Base-by-base conservation (phyloP, 2,797 vertebrate genomes). In the Taenioides sp. region DNA sequence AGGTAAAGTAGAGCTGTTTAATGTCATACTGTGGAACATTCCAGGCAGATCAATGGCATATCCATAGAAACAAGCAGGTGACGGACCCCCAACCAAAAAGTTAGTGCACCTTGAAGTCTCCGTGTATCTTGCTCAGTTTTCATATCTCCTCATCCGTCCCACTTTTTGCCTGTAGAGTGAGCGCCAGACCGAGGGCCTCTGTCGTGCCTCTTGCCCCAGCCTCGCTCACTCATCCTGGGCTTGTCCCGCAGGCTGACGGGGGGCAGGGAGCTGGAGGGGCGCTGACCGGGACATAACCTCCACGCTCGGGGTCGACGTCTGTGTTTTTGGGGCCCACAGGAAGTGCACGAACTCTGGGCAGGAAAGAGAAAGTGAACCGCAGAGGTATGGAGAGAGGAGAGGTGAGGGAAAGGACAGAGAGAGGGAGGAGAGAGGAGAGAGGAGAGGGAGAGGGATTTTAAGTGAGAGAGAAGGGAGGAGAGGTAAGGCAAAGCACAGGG, bases 321-420 rank as follows among this genome's bases (percentile, higher is more conserved):
- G 40, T 73, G 69, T 55, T 57, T 52, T 58, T 71, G 59, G 70
- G 78, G 78, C 77, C 80, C 23, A 79, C 84, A 86, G 91, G 90
- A 92, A 92, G 89, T 90, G 87, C 86, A 86, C 78, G 88, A 91
- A 90, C 90, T 90, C 84, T 85, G 83, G 83, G 88, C 85, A 87
- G 88, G 87, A 91, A 87, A 77, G 86, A 89, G 87, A 87, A 88
- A 86, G 87, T 84, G 83, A 84, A 80, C 34, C 43, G 64, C 64
- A 34, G 57, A 77, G 52, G 69, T 75, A 63, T 65, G 67, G 74
- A 28, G 74, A 2, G 69, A 82, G 66, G 66, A 75, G 81, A 75
- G 87, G 88, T 87, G 80, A 84, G 71, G 31, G 76, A 79, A 9
- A 80, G 84, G 81, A 55, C 79, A 82, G 75, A 68, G 71, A 71